Conservation (phyloP, 2,888 invertebrate species). For the Teleogryllus oceanicus region DNA sequence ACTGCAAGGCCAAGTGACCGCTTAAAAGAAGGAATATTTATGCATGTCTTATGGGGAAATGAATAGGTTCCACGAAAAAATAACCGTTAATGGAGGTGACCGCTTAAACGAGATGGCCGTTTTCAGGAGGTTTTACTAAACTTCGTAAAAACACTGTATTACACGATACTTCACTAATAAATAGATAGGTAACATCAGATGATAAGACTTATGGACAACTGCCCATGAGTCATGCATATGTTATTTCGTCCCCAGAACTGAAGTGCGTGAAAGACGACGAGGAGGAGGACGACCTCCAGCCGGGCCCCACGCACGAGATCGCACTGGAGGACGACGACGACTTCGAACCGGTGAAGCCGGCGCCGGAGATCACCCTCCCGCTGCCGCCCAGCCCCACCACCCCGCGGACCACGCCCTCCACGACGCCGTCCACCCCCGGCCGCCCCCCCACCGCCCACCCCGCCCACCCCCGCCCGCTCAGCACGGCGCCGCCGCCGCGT, state of each 20-base stretch:
- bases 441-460: constrained; percentile 45
- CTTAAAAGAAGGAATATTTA: too few species aligned
- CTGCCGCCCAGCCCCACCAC: constrained; percentile 42
- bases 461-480: constrained; percentile 42
- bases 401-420: constrained; percentile 41
- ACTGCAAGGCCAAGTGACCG: too few species aligned
- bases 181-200: too few species aligned
- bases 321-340: constrained; percentile 27
- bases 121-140: too few species aligned
- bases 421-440: constrained; percentile 42
- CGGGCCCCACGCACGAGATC: constrained; percentile 28
- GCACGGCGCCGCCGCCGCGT: constrained; percentile 44
- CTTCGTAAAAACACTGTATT: too few species aligned
- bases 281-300: neutral
- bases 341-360: constrained; percentile 35
- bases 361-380: constrained; percentile 39
- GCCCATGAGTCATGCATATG: too few species aligned
- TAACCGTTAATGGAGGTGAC: too few species aligned
- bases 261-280: constrained; percentile 20
- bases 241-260: constrained; percentile 22
- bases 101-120: too few species aligned
- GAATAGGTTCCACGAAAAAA: too few species aligned
- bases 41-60: too few species aligned
- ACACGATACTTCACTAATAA: too few species aligned
- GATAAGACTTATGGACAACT: too few species aligned